Evolutionary conservation across 2,113 vertebrate species (phyloP).

Genomic region (Cephalopterus ornatus): DNA sequence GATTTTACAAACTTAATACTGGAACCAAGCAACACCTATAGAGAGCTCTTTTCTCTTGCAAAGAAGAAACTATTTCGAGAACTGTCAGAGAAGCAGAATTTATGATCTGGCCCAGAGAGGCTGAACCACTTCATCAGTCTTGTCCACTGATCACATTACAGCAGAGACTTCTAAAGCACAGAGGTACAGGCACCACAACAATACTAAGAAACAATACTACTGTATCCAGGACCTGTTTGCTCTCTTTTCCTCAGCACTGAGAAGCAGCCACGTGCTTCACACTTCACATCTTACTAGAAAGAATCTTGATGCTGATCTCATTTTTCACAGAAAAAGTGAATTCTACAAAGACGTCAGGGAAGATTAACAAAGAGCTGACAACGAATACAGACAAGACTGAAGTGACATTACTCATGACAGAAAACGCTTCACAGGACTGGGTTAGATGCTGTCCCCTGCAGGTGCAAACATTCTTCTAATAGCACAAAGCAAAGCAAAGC

Average conservation of each 20-base stretch:
- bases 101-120: not conserved
- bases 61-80: not conserved
- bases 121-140: not conserved
- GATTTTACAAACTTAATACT: not conserved
- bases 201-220: not conserved
- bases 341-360: not conserved
- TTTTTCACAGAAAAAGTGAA: not conserved
- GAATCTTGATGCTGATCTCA: not conserved
- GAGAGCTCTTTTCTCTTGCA: not conserved
- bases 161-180: not conserved
- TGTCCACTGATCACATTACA: not conserved
- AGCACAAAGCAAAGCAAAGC: not conserved
- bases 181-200: not conserved
- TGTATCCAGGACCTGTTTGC: not conserved
- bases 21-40: not conserved
- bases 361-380: not conserved
- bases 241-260: not conserved
- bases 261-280: not conserved
- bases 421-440: not conserved
- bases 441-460: not conserved
- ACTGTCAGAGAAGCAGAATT: not conserved
- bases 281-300: not conserved
- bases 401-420: not conserved
- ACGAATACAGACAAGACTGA: not conserved
- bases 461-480: not conserved